These are phyloP conservation scores for Hylia prasina DNA, from an alignment of 2,113 vertebrate species.

Conservation along the genomic window DNA sequence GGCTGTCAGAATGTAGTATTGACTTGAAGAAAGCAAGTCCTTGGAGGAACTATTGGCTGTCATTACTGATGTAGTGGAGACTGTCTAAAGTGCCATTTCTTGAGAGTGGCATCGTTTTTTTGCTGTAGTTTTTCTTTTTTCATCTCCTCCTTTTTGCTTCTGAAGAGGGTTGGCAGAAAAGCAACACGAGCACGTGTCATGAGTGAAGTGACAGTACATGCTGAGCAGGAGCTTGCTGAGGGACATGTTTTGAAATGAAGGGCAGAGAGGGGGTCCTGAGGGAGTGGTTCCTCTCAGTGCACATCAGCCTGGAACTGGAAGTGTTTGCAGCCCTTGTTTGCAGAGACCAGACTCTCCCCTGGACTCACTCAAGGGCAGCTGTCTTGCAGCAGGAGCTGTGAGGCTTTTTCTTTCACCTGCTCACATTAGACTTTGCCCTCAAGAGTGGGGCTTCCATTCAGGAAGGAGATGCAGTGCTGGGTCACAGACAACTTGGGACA, in stretches of 20 bases:
- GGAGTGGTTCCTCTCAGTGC: not conserved
- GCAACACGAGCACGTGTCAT: not conserved
- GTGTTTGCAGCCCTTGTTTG: not conserved
- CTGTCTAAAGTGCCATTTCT: constrained; percentile 47
- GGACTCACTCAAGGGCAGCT: not conserved
- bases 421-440: not conserved
- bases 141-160: not conserved
- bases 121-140: not conserved
- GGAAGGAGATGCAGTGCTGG: not conserved
- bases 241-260: not conserved
- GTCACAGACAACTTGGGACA: not conserved
- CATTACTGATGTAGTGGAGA: constrained; percentile 51
- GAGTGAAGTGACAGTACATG: not conserved
- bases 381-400: not conserved
- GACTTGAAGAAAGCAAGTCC: constrained; percentile 48
- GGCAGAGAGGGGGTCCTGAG: not conserved
- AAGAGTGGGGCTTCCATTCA: not conserved
- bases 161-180: constrained; percentile 9
- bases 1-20: constrained; percentile 52
- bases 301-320: not conserved
- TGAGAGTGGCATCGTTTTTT: constrained; percentile 41
- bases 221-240: not conserved
- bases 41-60: constrained; percentile 57
- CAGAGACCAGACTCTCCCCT: not conserved
- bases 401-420: not conserved